phyloP scores from a whole-genome alignment of 2,797 vertebrate genomes.

The Phoeniculus purpureus region DNA sequence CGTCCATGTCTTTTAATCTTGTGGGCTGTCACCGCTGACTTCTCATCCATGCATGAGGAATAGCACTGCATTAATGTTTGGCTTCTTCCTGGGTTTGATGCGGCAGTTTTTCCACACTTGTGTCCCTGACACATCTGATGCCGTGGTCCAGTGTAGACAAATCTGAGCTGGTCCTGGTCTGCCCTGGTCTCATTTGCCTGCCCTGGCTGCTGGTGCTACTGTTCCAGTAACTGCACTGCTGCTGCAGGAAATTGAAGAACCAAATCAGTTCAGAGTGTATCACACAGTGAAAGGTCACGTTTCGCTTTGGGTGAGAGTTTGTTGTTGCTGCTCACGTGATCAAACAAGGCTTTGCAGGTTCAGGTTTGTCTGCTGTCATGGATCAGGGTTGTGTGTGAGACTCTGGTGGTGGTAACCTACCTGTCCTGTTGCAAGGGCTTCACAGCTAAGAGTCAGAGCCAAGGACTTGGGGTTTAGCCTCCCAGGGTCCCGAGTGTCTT shows the following conservation, averaged over 20 bases:
- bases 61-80: background rate
- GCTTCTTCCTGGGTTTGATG: background rate
- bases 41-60: background rate
- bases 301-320: background rate
- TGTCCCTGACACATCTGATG: background rate
- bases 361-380: background rate
- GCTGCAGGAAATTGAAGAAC: background rate
- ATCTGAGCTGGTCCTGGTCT: background rate
- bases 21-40: background rate
- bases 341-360: background rate
- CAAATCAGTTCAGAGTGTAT: fast-evolving
- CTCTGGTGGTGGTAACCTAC: background rate
- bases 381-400: background rate
- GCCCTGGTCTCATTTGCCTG: background rate
- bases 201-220: background rate
- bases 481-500: background rate
- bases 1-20: background rate
- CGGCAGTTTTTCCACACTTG: background rate
- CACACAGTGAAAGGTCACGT: background rate
- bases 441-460: background rate
- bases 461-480: background rate
- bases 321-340: background rate
- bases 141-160: fast-evolving
- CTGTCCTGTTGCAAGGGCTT: fast-evolving
- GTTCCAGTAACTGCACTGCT: fast-evolving